Evolutionary conservation across 2,113 vertebrate species (phyloP).

Genomic region (Tragelaphus buxtoni): DNA sequence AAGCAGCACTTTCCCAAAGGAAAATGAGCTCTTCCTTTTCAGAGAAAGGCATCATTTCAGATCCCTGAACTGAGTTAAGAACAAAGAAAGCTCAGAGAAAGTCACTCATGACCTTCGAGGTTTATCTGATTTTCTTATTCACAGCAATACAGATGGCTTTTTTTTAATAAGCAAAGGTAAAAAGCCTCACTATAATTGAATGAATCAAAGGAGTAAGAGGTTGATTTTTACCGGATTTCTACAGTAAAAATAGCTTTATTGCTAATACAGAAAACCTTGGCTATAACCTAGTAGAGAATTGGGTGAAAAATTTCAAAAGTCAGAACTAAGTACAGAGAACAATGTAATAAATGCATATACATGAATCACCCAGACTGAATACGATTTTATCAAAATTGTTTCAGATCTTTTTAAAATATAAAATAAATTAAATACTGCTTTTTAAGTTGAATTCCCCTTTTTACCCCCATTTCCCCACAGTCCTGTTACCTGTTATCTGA

Average conservation of each 20-base stretch:
- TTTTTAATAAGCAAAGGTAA: not conserved
- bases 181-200: slow-evolving; percentile 2
- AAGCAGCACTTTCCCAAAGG: not conserved
- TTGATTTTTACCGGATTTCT: not conserved
- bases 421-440: not conserved
- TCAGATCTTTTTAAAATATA: slow-evolving; percentile 11
- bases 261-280: not conserved
- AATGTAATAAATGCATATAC: not conserved
- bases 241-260: slow-evolving; percentile 30
- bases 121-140: slow-evolving; percentile 59
- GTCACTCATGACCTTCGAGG: slow-evolving; percentile 20
- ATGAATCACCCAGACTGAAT: not conserved
- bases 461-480: not conserved
- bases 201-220: not conserved
- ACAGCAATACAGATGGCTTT: not conserved
- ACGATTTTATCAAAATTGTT: not conserved
- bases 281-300: not conserved
- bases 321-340: not conserved
- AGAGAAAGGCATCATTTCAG: slow-evolving; percentile 14
- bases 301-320: not conserved
- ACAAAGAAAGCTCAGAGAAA: slow-evolving; percentile 56
- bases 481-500: not conserved
- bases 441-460: not conserved
- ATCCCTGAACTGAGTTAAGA: not conserved
- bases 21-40: not conserved